Evolutionary conservation across 2,113 vertebrate species (phyloP), one percentile per base, ranked within the genome.

Genomic region (Pedetes capensis): DNA sequence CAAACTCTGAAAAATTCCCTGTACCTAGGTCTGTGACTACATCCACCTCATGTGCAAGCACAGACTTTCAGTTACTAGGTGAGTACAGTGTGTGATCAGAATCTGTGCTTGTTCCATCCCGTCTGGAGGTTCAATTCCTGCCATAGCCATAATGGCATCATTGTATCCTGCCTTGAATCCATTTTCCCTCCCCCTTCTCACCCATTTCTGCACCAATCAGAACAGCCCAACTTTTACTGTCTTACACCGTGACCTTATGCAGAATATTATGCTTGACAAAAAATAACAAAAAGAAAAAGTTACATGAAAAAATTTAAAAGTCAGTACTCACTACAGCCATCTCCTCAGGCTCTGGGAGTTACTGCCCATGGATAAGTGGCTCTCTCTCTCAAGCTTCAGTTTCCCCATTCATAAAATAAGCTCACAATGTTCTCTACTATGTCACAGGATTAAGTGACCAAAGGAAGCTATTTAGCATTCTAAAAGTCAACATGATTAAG

Each of bases 381-480:
- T 51, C 20, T 4, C 3, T 32, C 7, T 42, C 44, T 47, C 14
- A 4, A 66, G 16, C 18, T 18, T 47, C 10, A 14, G 11, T 72
- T n/a, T 66, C 10, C 13, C 53, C 64, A n/a, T n/a, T 71, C 37
- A 42, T 32, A 87, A 90, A 89, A 32, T 61, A 71, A 81, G 51
- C 51, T 63, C 9, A 20, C 11, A 17, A 5, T 32, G 63, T 82
- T 59, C 37, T 49, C 44, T 47, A 6, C 55, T 39, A 8, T 14
- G n/a, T 69, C 39, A 80, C 5, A 75, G 47, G 39, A 63, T 75
- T 51, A 69, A 5, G 14, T 63, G 14, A 86, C 13, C 63, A 69
- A 42, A 39, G 23, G 34, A 79, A 29, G 29, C 69, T 37, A 55
- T 83, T 74, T 88, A 13, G 5, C 34, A 63, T 64, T 81, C 39